Conservation (phyloP, 1,140 invertebrate species). For the Eriosoma lanigerum region DNA sequence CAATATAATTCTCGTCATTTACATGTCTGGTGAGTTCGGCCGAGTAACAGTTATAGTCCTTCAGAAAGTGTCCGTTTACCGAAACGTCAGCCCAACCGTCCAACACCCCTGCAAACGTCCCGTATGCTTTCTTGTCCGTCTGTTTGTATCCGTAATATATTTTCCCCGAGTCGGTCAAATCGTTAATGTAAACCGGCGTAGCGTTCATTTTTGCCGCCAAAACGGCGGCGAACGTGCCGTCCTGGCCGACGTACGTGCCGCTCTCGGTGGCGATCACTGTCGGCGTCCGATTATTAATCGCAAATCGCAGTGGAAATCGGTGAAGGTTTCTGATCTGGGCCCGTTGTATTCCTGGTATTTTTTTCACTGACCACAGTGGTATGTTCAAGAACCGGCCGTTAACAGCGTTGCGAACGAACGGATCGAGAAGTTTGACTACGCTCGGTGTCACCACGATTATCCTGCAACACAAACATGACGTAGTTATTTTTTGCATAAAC, state of each 20-base stretch:
- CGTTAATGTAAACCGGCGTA: slow-evolving; percentile 48
- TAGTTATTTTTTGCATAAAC: no score
- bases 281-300: slow-evolving; percentile 56
- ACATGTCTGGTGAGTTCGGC: slow-evolving; percentile 51
- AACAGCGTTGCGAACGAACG: background rate
- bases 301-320: slow-evolving; percentile 56
- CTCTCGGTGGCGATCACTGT: slow-evolving; percentile 53
- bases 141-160: slow-evolving; percentile 52
- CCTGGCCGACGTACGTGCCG: slow-evolving; percentile 51
- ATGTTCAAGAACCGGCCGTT: background rate
- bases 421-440: slow-evolving; percentile 10
- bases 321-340: slow-evolving; percentile 55
- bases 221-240: slow-evolving; percentile 57
- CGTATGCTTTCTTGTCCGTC: slow-evolving; percentile 23
- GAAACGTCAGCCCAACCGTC: slow-evolving; percentile 57
- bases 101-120: slow-evolving; percentile 58
- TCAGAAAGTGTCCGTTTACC: slow-evolving; percentile 58
- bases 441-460: slow-evolving; percentile 22
- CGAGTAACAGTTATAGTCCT: slow-evolving; percentile 56
- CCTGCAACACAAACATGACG: background rate
- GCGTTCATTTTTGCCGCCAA: slow-evolving; percentile 58
- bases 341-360: background rate
- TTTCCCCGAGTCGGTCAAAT: slow-evolving; percentile 26
- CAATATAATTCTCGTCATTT: background rate
- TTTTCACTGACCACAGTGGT: background rate